Base-by-base conservation (phyloP, 2,888 invertebrate species). In the Bugulina stolonifera region DNA sequence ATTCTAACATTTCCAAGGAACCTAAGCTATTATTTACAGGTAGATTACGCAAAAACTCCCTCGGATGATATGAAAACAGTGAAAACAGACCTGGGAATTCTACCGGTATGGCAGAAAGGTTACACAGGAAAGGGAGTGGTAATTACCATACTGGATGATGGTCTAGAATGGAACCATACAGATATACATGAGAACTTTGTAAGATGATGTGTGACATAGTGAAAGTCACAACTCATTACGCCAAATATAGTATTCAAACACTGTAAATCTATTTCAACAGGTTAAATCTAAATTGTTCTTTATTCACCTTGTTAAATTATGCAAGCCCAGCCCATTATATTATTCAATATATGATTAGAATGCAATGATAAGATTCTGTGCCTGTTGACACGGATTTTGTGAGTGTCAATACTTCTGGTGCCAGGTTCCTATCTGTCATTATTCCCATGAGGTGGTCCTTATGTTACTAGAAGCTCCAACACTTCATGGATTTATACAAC, bases 101-200 rank as follows among this genome's bases (percentile, higher is more conserved):
- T 93, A 43, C 91, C 92, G 0, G 90, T 91, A 1, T 95, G 94
- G 87, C 88, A 87, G 73, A 88, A 89, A 82, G 92, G 93, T 3
- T 87, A 89, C 81, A 91, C 91, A 10, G 94, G 94, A 29, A 87
- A 87, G 75, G 92, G 92, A 0, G 88, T 94, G 1, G 88, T 90
- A 69, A 89, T 95, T 1, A 89, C 91, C 0, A 90, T 95, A 71
- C 86, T 95, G 32, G 94, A 95, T 81, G 94, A 95, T 83, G 95
- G 95, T 3, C 86, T 93, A 34, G 93, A 93, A 81, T 89, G 90
- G 83, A 90, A 89, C 73, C 93, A 93, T 81, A 90, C 91, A 0
- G 93, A 93, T 81, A 85, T 93, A 23, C 86, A 84, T 69, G 86
- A 85, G 0, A 93, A 93, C 85, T 93, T 92, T 82, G 93, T 92